These are phyloP conservation scores for Solenodon paradoxus DNA, from an alignment of 2,113 vertebrate genomes.

Conservation along the genomic window DNA sequence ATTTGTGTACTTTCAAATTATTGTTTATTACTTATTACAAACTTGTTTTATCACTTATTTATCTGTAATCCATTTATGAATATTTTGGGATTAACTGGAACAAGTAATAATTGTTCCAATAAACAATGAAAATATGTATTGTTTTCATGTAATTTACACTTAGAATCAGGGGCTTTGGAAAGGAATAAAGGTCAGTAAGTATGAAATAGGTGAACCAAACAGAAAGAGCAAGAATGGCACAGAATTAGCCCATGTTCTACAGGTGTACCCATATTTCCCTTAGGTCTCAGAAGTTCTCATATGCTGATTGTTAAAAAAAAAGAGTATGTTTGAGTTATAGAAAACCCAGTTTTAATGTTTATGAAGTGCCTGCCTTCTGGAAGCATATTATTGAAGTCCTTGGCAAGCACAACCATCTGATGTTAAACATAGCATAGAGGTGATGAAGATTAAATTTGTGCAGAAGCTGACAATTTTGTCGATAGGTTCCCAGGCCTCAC, in stretches of 20 bases:
- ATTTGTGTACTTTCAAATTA: not conserved
- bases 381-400: conserved; percentile 28
- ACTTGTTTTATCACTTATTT: not conserved
- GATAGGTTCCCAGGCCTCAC: conserved; percentile 35
- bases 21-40: not conserved
- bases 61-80: not conserved
- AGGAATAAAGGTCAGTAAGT: not conserved
- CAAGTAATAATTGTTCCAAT: not conserved
- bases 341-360: conserved; percentile 22
- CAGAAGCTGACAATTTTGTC: conserved; percentile 53
- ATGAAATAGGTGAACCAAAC: not conserved
- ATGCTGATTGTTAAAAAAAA: not conserved
- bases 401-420: conserved; percentile 44
- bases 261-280: not conserved
- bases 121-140: not conserved
- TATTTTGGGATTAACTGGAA: not conserved
- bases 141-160: not conserved
- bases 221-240: not conserved
- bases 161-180: not conserved
- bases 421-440: conserved; percentile 64
- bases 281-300: not conserved
- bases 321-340: not conserved
- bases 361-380: conserved; percentile 20
- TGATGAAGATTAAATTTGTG: conserved; percentile 70
- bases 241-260: not conserved